A percentile compares a stretch with the other conserved stretches of the same genome.
Conservation (phyloP, 2,888 invertebrate genomes). For the Drosophila emarginata region DNA sequence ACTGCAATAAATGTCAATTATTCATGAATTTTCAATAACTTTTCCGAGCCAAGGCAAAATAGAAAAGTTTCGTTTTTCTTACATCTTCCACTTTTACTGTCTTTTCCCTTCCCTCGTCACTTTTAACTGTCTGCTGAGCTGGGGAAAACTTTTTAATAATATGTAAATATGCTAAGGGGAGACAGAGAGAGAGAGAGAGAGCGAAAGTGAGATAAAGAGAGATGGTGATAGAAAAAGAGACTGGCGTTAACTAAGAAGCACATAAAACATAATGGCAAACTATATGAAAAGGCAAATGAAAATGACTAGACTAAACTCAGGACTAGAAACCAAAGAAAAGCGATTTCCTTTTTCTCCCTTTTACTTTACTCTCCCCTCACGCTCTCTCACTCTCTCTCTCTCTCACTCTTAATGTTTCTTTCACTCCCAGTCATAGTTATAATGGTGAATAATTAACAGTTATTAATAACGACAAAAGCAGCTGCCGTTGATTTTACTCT, state of each 20-base stretch:
- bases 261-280: conserved; percentile 69
- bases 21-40: conserved; percentile 76
- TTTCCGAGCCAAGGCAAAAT: conserved; percentile 56
- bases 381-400: neutral
- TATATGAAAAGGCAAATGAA: conserved; percentile 61
- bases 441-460: conserved; percentile 81
- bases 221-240: conserved; percentile 4
- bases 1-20: conserved; percentile 76
- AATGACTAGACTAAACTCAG: conserved; percentile 6
- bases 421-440: conserved; percentile 46
- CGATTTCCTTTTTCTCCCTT: conserved; percentile 40
- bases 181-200: conserved; percentile 8
- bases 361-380: conserved; percentile 9
- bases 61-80: conserved; percentile 58
- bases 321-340: conserved; percentile 48
- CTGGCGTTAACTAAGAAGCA: conserved; percentile 68
- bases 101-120: neutral
- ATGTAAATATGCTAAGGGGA: conserved; percentile 63
- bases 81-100: conserved; percentile 2
- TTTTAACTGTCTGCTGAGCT: conserved; percentile 47
- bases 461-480: conserved; percentile 81
- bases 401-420: neutral
- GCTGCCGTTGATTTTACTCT: conserved; percentile 57
- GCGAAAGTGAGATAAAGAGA: neutral
- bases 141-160: conserved; percentile 71